Base-by-base conservation (phyloP, 2,113 vertebrate species). In the Nycticorax nycticorax region DNA sequence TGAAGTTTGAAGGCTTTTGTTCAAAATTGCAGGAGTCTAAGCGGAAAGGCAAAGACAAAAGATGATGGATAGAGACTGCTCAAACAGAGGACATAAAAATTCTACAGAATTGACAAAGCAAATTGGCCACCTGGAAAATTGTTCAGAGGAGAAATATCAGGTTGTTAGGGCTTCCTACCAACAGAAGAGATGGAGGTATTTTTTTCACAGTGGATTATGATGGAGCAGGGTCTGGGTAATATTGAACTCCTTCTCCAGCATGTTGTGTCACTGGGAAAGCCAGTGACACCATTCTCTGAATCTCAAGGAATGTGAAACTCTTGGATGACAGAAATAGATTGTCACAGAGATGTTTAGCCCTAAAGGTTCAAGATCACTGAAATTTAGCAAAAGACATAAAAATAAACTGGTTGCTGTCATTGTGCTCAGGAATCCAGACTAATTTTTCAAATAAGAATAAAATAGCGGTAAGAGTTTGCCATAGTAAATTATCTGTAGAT, bases 141-240 rank as follows among this genome's bases (percentile, higher is more conserved):
- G 59, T 93, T 88, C 77, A 84, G 88, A 84, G 82, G 67, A 96
- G 83, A 97, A 97, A 88, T 97, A 93, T 4, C 47, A 56, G 91
- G 74, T 95, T 97, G 67, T 91, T 84, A 79, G 15, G 68, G 77
- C 88, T 92, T 96, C 95, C 92, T 88, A 94, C 76, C 68, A 95
- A 81, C 78, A 92, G 77, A 78, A 83, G 73, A 94, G 67, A 27
- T 4, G 5, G 59, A 77, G 43, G 55, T 93, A 22, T 55, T 95
- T 94, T 93, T 86, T 82, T 95, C 92, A 73, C 93, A 88, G 91
- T 95, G 75, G 93, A 94, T 97, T 97, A 93, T 95, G 87, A 96
- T 4, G 76, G 85, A 92, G 83, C 68, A 74, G 64, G 45, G 57
- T 64, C 69, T 80, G 79, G 53, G 30, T 94, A 82, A 87, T 96